Evolutionary conservation across 37 sponge, comb jelly and placozoan species (phyloP).

Genomic region (Chondrilla cf. caribensis): DNA sequence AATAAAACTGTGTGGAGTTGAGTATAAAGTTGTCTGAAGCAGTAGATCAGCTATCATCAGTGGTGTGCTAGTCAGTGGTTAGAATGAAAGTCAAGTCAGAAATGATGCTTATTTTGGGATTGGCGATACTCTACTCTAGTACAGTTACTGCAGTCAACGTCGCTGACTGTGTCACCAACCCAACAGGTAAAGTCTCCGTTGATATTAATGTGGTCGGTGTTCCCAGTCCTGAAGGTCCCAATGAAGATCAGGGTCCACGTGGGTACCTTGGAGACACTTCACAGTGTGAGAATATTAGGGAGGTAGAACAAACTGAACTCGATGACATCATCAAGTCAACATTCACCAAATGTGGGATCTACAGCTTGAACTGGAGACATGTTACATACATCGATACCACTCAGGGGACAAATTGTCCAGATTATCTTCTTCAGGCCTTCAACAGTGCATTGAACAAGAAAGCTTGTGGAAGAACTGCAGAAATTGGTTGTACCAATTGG

Average conservation of each 20-base stretch:
- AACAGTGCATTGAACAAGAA: not conserved
- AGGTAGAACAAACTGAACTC: too few species aligned
- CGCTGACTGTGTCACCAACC: not conserved
- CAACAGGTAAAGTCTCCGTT: not conserved
- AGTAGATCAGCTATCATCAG: too few species aligned
- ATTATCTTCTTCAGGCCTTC: not conserved
- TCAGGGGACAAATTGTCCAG: not conserved
- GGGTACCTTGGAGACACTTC: too few species aligned
- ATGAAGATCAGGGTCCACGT: too few species aligned
- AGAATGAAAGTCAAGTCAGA: too few species aligned
- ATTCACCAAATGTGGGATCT: conserved; percentile 11
- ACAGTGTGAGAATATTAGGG: too few species aligned
- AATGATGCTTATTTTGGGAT: too few species aligned
- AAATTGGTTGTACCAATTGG: conserved; percentile 24
- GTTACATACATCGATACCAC: not conserved
- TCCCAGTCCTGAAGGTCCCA: conserved; percentile 2
- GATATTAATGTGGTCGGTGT: not conserved
- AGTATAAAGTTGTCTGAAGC: too few species aligned
- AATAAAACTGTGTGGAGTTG: too few species aligned
- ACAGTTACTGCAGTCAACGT: not conserved
- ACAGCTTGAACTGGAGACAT: not conserved
- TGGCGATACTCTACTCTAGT: too few species aligned
- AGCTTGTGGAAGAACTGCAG: conserved; percentile 14
- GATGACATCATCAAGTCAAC: not conserved
- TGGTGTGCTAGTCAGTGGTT: not conserved